Evolutionary conservation across 2,113 vertebrate species (phyloP), one percentile per base, ranked within the genome.

Genomic region (Anolis sagrei): DNA sequence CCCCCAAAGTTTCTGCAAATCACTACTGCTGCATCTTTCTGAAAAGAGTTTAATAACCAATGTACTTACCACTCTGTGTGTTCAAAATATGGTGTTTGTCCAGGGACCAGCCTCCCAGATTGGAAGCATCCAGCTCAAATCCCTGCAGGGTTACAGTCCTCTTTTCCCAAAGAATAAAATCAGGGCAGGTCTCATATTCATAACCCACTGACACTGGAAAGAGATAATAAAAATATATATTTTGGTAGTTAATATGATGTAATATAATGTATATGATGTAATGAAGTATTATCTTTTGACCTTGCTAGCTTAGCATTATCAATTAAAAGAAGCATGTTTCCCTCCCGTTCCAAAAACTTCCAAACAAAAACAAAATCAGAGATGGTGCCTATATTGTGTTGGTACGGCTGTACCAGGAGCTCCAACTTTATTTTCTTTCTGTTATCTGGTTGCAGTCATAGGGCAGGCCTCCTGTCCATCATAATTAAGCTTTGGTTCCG

Each of bases 1-100:
- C 3, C 51, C 32, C 8, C 49, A 1, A 58, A 39, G 14, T 44
- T 36, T 11, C 36, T 9, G 49, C 10, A 77, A 9, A 49, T 34
- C 27, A 68, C 11, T 58, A 13, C 54, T 58, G 54, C 54, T 58
- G 16, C 32, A 2, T 36, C 23, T 25, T 66, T 27, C 64, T 66
- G 54, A 79, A 79, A 64, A 69, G 7, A 66, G 21, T 83, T 54
- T 70, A 27, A 66, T 86, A 90, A 76, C 87, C 39, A 88, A 88
- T 91, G 91, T 90, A 93, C 97, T 97, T 95, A 99, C 99, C 98
- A 54, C 98, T 99, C 87, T 97, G 98, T 90, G 98, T 96, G 94
- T 99, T 98, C 93, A 99, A 95, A 92, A 98, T 96, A 32, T 99
- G 99, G 92, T 99, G 99, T 85, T 99, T 99, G 95, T 99, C 98